Evolutionary conservation across 1,140 invertebrate genomes (phyloP).

Genomic region (Asbolus verrucosus): DNA sequence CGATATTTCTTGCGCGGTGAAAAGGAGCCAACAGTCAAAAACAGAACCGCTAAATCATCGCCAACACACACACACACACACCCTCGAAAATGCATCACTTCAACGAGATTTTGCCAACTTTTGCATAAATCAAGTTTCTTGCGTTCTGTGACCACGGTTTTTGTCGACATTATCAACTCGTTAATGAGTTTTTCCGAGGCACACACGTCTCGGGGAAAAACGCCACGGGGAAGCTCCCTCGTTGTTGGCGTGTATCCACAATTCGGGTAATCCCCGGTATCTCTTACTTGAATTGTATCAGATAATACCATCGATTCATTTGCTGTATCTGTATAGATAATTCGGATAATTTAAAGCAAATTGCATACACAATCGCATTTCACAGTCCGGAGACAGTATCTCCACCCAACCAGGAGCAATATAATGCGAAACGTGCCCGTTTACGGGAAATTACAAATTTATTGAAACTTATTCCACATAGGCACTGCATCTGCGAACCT

Average conservation of each 20-base stretch:
- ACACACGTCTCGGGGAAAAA: too few species aligned
- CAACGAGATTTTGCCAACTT: too few species aligned
- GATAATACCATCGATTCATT: constrained; percentile 51
- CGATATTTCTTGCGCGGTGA: constrained; percentile 30
- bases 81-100: constrained; percentile 2
- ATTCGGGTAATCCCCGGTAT: constrained; percentile 25
- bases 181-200: constrained; percentile 38
- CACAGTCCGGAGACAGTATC: constrained; percentile 50
- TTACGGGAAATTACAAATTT: constrained; percentile 18
- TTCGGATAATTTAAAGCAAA: constrained; percentile 54
- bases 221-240: too few species aligned
- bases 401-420: constrained; percentile 39
- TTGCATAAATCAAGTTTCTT: constrained; percentile 44
- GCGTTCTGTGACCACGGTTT: constrained; percentile 8
- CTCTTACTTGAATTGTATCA: constrained; percentile 33
- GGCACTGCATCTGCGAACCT: background rate
- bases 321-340: constrained; percentile 51
- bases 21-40: constrained; percentile 36
- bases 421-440: constrained; percentile 17
- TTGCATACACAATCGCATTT: constrained; percentile 55
- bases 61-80: background rate
- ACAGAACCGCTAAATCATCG: constrained; percentile 25
- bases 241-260: too few species aligned
- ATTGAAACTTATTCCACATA: constrained; percentile 10
- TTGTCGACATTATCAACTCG: constrained; percentile 25